Percentiles rank a stretch among this genome's conserved stretches.
These are phyloP conservation scores for Penaeus indicus DNA, from an alignment of 1,140 invertebrate species.

Conservation along the genomic window DNA sequence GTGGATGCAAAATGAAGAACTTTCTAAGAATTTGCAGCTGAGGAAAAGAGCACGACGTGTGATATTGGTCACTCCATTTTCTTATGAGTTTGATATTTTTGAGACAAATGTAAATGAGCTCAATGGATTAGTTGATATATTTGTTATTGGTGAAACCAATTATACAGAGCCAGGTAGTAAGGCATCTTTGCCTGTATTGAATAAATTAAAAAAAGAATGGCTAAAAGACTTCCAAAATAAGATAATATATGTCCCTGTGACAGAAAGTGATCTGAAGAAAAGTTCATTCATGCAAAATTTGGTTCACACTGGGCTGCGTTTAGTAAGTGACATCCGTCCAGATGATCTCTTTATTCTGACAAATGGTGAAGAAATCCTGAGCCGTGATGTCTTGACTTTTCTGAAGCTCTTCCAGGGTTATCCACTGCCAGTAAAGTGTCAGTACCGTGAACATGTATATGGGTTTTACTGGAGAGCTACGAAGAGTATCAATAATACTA, in stretches of 20 bases:
- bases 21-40: conserved; percentile 45
- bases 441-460: conserved; percentile 39
- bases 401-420: conserved; percentile 54
- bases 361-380: conserved; percentile 45
- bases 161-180: neutral
- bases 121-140: conserved; percentile 45
- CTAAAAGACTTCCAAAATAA: conserved; percentile 46
- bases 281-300: conserved; percentile 41
- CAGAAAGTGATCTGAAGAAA: conserved; percentile 30
- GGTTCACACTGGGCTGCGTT: conserved; percentile 40
- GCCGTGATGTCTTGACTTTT: conserved; percentile 51
- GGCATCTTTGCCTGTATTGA: conserved; percentile 22
- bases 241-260: conserved; percentile 53
- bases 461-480: conserved; percentile 44
- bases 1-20: conserved; percentile 46
- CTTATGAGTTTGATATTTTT: conserved; percentile 53
- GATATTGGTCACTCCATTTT: conserved; percentile 39
- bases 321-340: conserved; percentile 57
- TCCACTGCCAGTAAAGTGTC: conserved; percentile 49
- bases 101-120: conserved; percentile 50
- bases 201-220: conserved; percentile 50
- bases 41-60: conserved; percentile 43
- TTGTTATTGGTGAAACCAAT: conserved; percentile 49
- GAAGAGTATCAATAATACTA: neutral
- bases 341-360: conserved; percentile 53